These are phyloP conservation scores for Kuschelorhynchus macadamiae DNA, from an alignment of 2,888 invertebrate genomes.

Conservation along the genomic window DNA sequence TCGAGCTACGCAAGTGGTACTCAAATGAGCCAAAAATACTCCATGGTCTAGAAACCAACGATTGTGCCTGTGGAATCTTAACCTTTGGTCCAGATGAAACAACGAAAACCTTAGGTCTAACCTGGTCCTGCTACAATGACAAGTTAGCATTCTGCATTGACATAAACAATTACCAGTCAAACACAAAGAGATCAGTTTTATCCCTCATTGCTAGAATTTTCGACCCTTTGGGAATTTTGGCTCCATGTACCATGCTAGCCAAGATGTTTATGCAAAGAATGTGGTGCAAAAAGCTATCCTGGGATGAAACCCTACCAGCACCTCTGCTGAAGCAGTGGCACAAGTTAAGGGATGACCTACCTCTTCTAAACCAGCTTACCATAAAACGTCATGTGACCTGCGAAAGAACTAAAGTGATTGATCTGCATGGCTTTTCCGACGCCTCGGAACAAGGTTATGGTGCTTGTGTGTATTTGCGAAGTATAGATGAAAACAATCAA, in stretches of 20 bases:
- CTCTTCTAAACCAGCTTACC: not conserved
- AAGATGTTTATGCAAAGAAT: constrained; percentile 30
- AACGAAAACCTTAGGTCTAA: constrained; percentile 16
- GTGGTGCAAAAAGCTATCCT: constrained; percentile 20
- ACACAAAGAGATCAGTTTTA: constrained; percentile 32
- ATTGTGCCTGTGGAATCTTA: not conserved
- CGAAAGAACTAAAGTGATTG: not conserved
- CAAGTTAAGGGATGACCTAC: constrained; percentile 1
- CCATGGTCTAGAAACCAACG: not conserved
- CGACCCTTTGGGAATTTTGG: constrained; percentile 27
- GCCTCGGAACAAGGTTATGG: constrained; percentile 7
- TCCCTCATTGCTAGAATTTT: constrained; percentile 22
- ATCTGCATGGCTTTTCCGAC: no score
- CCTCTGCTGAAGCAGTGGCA: not conserved
- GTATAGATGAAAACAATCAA: not conserved
- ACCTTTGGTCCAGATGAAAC: constrained; percentile 7
- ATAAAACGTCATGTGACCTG: not conserved
- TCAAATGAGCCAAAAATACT: not conserved
- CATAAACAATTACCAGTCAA: not conserved
- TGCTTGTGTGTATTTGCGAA: constrained; percentile 10
- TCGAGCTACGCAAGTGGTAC: constrained; percentile 25
- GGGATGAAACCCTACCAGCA: constrained; percentile 22
- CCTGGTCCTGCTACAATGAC: constrained; percentile 6
- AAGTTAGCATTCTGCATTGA: not conserved
- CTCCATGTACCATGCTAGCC: constrained; percentile 14